A percentile compares a stretch with the other conserved stretches of the same genome.
Evolutionary conservation across 2,113 vertebrate genomes (phyloP).

Genomic region (Urocynchramus pylzowi): DNA sequence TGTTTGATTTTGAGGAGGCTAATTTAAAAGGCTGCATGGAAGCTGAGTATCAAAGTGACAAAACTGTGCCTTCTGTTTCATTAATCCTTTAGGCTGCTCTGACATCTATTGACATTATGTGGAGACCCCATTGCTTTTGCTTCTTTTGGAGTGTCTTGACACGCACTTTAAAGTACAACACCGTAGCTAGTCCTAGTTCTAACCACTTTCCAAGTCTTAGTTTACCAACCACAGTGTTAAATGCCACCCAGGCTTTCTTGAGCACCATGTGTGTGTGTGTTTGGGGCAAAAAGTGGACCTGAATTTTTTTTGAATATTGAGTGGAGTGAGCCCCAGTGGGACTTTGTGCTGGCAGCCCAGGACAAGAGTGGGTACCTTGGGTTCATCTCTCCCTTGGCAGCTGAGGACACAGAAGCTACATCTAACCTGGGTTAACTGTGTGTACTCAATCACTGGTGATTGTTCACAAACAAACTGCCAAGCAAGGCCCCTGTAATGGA

Average conservation of each 20-base stretch:
- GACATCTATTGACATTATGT: not conserved
- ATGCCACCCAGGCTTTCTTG: not conserved
- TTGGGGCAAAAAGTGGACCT: not conserved
- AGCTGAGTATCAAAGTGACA: not conserved
- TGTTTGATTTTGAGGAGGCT: not conserved
- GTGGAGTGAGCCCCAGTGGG: not conserved
- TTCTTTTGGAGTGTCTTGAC: not conserved
- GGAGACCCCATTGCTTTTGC: not conserved
- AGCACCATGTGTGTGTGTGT: not conserved
- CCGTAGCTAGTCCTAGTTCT: not conserved
- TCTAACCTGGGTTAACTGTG: not conserved
- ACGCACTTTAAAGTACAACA: not conserved
- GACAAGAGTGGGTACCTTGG: not conserved
- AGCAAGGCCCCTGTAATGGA: not conserved
- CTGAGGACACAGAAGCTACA: not conserved
- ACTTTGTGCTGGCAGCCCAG: not conserved
- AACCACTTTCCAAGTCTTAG: not conserved
- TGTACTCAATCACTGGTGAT: not conserved
- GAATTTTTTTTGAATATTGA: not conserved
- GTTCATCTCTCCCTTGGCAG: not conserved
- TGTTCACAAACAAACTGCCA: not conserved
- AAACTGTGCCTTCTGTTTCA: not conserved
- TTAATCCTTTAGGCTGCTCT: not conserved
- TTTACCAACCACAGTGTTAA: not conserved
- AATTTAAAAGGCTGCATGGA: not conserved